A percentile compares a stretch with the other conserved stretches of the same genome.
Evolutionary conservation across 2,888 invertebrate species (phyloP).

Genomic region (Athetis lepigone): DNA sequence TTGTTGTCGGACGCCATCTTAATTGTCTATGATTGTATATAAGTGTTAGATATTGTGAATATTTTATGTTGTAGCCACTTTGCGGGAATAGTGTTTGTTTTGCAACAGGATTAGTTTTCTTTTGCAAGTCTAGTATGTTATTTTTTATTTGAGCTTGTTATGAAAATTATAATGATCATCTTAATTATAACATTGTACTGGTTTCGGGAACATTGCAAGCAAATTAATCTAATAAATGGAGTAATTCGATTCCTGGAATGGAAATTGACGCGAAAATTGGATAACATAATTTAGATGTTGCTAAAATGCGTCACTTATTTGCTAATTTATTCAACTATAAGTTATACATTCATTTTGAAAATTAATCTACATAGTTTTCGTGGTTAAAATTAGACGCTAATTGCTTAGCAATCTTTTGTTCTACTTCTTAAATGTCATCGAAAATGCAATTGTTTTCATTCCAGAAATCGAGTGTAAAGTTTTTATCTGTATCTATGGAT

Average conservation of each 20-base stretch:
- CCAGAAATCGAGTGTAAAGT: neutral
- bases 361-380: too few relatives aligned
- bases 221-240: neutral
- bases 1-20: conserved; percentile 24
- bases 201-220: conserved; percentile 29
- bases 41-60: conserved; percentile 46
- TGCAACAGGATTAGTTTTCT: conserved; percentile 1
- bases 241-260: neutral
- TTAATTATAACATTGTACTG: neutral
- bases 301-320: too few relatives aligned
- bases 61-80: conserved; percentile 59
- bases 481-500: neutral
- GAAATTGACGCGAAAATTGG: neutral
- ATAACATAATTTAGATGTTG: too few relatives aligned
- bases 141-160: neutral
- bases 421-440: too few relatives aligned
- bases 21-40: conserved; percentile 34
- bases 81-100: conserved; percentile 29
- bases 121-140: too few relatives aligned
- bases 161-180: neutral
- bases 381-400: too few relatives aligned
- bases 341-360: too few relatives aligned
- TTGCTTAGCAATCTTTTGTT: too few relatives aligned
- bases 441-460: neutral
- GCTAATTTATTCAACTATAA: too few relatives aligned